Evolutionary conservation across 2,797 vertebrate genomes (phyloP), one percentile per base, ranked within the genome.

Genomic region (Micrastur ruficollis): DNA sequence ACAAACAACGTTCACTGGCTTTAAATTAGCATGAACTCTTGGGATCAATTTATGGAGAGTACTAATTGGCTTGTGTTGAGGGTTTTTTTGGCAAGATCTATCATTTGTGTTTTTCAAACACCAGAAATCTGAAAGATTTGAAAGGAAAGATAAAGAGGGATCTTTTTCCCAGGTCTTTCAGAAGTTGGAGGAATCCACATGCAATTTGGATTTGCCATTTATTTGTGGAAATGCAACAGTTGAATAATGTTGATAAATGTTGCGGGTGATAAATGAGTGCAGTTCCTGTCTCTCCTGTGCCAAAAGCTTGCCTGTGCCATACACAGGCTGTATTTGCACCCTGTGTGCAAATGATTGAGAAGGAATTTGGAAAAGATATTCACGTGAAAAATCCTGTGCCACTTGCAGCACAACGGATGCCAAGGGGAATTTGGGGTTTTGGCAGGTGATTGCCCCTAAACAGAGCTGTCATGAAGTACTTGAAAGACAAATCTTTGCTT

Each of bases 321-420:
- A 67, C 0, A 0, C 65, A 89, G 70, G 3, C 67, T 70, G 32
- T 72, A 20, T 81, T 90, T 93, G 34, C 29, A 47, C 31, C 52
- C 56, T 44, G 4, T 36, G 74, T 81, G 50, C 59, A 92, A 79
- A 85, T 31, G 34, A 73, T 31, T 75, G 70, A 84, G 62, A 81
- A 84, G 62, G 55, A 81, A 76, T 90, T 95, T 89, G 67, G 81
- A 81, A 90, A 90, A 94, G 70, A 90, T 46, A 14, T 59, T 65
- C 20, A 19, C 22, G 34, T 47, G 67, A 73, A 94, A 95, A 94
- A 73, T 92, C 31, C 58, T 40, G 20, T 93, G 38, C 58, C 21
- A 5, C 50, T 94, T 95, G 53, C 76, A 86, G 38, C 21, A 40
- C 12, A 22, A 44, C 1, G 10, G 38, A 40, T 93, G 58, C 81